phyloP scores from a whole-genome alignment of 2,888 invertebrate species.

The Omphaloscelis lunosa region DNA sequence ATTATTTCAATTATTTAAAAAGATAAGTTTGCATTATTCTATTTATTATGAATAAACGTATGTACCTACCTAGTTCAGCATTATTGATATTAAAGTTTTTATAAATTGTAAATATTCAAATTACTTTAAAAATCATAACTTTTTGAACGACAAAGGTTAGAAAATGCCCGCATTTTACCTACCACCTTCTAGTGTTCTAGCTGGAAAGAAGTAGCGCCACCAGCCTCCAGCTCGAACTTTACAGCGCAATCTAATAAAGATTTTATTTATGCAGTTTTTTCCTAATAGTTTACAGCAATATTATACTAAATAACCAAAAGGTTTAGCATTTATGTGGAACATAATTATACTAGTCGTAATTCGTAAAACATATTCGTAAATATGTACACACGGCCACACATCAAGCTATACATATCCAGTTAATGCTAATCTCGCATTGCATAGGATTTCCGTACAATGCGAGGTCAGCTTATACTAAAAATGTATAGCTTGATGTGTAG shows the following conservation, averaged over 20 bases:
- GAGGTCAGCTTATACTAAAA: too few species aligned
- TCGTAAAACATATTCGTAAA: neutral
- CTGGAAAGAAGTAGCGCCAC: neutral
- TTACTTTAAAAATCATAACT: neutral
- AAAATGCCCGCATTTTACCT: neutral
- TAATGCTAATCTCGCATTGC: too few species aligned
- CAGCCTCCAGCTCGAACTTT: neutral
- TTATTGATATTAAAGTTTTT: neutral
- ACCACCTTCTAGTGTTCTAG: neutral
- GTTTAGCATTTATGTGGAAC: neutral
- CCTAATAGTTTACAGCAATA: conserved; percentile 15
- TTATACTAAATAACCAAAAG: neutral
- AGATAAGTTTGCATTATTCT: neutral
- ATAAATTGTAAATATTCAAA: neutral
- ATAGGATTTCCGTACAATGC: too few species aligned
- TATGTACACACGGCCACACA: too few species aligned
- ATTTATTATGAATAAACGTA: neutral
- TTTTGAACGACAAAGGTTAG: neutral
- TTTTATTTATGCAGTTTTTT: neutral
- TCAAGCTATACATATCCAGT: too few species aligned
- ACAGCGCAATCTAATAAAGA: neutral
- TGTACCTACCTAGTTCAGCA: neutral
- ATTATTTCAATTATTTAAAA: neutral
- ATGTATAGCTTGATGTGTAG: too few species aligned
- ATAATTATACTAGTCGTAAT: neutral